Percentiles rank a stretch among this genome's conserved stretches.
phyloP scores from a whole-genome alignment of 2,797 vertebrate species.

The Varecia variegata region DNA sequence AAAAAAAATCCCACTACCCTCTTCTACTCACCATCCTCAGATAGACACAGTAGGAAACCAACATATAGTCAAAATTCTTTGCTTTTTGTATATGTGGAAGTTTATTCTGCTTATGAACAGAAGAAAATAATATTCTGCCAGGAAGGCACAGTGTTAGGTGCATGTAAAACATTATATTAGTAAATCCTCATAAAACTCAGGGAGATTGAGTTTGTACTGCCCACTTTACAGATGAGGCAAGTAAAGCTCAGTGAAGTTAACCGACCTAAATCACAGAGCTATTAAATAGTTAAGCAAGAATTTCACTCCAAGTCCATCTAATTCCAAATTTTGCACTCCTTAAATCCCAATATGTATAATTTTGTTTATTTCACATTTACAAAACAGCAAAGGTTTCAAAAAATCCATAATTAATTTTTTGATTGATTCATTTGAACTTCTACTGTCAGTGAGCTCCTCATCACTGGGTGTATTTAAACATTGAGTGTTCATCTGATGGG shows the following conservation, averaged over 20 bases:
- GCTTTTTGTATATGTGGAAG: background rate
- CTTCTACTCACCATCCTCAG: background rate
- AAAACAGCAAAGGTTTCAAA: background rate
- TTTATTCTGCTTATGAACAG: background rate
- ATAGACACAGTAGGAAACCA: background rate
- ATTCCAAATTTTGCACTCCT: background rate
- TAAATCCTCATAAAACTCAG: background rate
- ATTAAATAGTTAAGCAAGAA: constrained; percentile 14
- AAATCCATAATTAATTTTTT: constrained; percentile 3
- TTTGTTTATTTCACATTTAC: background rate
- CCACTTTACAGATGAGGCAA: background rate
- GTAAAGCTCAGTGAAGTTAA: background rate
- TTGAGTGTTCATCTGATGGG: background rate
- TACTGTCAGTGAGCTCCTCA: background rate
- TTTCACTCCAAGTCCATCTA: background rate
- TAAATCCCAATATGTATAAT: background rate
- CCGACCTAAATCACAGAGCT: background rate
- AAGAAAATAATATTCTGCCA: background rate
- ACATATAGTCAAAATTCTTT: background rate
- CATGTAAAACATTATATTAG: background rate
- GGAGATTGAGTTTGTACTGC: background rate
- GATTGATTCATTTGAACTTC: background rate
- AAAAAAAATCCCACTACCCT: background rate
- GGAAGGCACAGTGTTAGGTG: background rate
- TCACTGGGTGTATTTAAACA: background rate